Base-by-base conservation (phyloP, 2,888 invertebrate genomes). In the Agriopis marginaria region DNA sequence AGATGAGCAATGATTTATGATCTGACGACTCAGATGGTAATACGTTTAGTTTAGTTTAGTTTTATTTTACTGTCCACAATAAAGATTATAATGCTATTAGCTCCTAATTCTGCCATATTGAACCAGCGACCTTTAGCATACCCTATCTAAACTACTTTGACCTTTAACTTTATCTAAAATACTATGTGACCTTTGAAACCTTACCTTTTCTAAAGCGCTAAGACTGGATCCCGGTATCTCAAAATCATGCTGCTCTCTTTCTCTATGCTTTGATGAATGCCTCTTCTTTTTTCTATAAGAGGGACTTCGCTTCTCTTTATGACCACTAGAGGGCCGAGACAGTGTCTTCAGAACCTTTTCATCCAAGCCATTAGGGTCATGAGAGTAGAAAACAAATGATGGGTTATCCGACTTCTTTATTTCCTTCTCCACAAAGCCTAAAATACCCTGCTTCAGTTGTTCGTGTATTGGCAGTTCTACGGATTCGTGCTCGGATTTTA, bases 401-500 rank as follows among this genome's bases (percentile, higher is more conserved):
- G 94, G 91, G 77, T 89, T 92, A 63, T 94, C 94, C 0, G 93
- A 87, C 72, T 94, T 94, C 70, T 94, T 94, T 42, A 94, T 89
- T 85, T 94, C 94, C 72, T 94, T 91, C 75, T 94, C 94, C 23
- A 94, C 94, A 79, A 94, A 94, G 8, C 94, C 94, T 71, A 94
- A 76, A 53, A 94, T 94, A 60, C 92, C 94, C 84, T 92, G 92
- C 78, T 94, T 94, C 61, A 95, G 90, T 82, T 95, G 94, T 67
- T 94, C 94, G 75, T 95, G 96, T 50, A 96, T 96, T 56, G 95
- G 95, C 39, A 95, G 80, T 78, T 96, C 95, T 17, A 95, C 86
- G 0, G 95, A 95, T 72, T 95, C 94, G 66, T 94, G 90, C 76
- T 94, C 94, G 0, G 94, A 93, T 73, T 92, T 90, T 42, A 91